Evolutionary conservation across 2,888 invertebrate genomes (phyloP).

Genomic region (Heterodera filipjevi): DNA sequence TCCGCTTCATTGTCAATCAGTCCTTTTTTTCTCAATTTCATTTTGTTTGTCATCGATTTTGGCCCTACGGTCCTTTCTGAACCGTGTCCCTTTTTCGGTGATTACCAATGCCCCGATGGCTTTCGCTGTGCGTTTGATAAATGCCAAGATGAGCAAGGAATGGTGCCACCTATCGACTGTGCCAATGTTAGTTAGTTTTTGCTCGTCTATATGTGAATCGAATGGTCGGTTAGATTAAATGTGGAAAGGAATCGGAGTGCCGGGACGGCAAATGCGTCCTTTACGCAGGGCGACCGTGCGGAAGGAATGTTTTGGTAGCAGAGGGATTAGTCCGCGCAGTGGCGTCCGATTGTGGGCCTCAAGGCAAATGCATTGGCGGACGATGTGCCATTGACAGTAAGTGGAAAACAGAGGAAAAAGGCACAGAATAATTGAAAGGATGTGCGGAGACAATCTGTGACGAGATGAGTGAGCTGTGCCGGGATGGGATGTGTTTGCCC

Average conservation of each 20-base stretch:
- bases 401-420: conserved; percentile 18
- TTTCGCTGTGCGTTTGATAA: conserved; percentile 50
- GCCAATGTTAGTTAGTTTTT: conserved; percentile 40
- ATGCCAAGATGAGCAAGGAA: conserved; percentile 47
- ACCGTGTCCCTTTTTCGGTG: conserved; percentile 52
- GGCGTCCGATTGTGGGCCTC: conserved; percentile 53
- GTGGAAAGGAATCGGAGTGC: conserved; percentile 43
- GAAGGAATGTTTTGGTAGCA: conserved; percentile 51
- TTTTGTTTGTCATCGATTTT: neutral
- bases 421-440: conserved; percentile 38
- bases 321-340: conserved; percentile 52
- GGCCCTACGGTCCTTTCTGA: neutral
- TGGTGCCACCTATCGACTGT: conserved; percentile 46
- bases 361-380: conserved; percentile 58
- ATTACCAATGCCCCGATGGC: conserved; percentile 55
- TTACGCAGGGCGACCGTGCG: conserved; percentile 52
- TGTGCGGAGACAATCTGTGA: conserved; percentile 53
- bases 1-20: neutral
- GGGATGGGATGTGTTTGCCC: conserved; percentile 55
- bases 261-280: conserved; percentile 53
- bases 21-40: neutral
- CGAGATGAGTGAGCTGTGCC: conserved; percentile 49
- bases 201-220: neutral
- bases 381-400: conserved; percentile 53
- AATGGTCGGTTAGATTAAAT: conserved; percentile 42